A percentile compares a stretch with the other conserved stretches of the same genome.
These are phyloP conservation scores for Lophotriccus pileatus DNA, from an alignment of 2,797 vertebrate genomes.

Conservation along the genomic window DNA sequence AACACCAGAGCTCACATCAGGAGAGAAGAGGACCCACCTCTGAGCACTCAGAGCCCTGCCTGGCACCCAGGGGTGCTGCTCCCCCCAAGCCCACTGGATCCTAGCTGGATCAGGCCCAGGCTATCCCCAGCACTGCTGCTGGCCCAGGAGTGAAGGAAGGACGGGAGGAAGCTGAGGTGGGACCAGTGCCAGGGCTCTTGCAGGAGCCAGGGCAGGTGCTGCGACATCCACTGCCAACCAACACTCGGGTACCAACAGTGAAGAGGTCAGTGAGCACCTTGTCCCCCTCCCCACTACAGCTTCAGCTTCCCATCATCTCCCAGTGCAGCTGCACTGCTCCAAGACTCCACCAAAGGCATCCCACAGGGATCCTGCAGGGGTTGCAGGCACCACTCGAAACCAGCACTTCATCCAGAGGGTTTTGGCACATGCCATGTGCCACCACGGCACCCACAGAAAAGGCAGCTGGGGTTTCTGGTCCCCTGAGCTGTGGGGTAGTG, in stretches of 20 bases:
- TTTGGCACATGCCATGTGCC: accelerated
- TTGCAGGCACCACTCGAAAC: not conserved
- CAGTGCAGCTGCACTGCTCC: not conserved
- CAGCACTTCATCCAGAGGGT: not conserved
- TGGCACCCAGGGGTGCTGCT: not conserved
- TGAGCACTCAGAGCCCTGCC: not conserved
- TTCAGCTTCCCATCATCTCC: not conserved
- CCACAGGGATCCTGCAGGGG: not conserved
- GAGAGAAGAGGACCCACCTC: accelerated
- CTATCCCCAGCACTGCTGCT: accelerated
- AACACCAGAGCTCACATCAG: accelerated
- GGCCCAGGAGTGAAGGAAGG: not conserved
- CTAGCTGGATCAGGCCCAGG: not conserved
- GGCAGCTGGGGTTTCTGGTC: not conserved
- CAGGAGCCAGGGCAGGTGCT: accelerated
- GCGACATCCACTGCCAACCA: not conserved
- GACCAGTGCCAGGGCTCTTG: not conserved
- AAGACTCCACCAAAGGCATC: not conserved
- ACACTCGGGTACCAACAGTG: not conserved
- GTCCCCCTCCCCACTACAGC: not conserved
- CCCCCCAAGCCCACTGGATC: not conserved
- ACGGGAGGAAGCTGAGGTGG: not conserved
- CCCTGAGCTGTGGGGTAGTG: not conserved
- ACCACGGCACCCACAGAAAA: not conserved
- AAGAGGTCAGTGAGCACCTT: not conserved